A percentile compares a stretch with the other conserved stretches of the same genome.
phyloP scores from a whole-genome alignment of 2,113 vertebrate genomes.

The Noturus placidus region DNA sequence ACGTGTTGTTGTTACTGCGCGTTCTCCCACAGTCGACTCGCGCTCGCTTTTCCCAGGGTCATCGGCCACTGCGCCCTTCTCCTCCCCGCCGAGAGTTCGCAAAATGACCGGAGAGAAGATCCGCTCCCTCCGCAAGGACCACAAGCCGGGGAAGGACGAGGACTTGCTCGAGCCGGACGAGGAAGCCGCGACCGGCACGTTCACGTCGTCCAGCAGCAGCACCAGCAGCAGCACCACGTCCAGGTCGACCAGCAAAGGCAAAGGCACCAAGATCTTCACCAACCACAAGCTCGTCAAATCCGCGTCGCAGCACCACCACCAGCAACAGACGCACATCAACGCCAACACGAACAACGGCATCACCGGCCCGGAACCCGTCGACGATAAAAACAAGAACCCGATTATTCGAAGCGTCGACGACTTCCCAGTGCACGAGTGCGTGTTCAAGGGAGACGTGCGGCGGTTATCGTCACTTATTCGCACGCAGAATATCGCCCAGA shows the following conservation, averaged over 20 bases:
- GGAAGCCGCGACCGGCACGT: conserved; percentile 84
- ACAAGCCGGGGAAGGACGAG: conserved; percentile 86
- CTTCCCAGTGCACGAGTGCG: conserved; percentile 95
- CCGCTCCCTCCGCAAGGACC: conserved; percentile 89
- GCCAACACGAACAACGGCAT: conserved; percentile 68
- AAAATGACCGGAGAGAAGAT: conserved; percentile 96
- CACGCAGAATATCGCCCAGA: conserved; percentile 93
- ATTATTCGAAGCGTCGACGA: conserved; percentile 68
- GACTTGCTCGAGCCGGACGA: conserved; percentile 87
- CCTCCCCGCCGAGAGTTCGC: conserved; percentile 52
- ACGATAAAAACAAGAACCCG: conserved; percentile 76
- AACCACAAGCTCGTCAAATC: conserved; percentile 80
- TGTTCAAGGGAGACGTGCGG: conserved; percentile 92
- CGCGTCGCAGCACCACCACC: conserved; percentile 64
- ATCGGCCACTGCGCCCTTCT: conserved; percentile 67
- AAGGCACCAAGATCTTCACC: conserved; percentile 78
- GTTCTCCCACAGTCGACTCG: conserved; percentile 57
- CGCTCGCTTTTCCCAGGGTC: conserved; percentile 65
- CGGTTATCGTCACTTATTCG: conserved; percentile 92
- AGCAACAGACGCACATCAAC: conserved; percentile 70
- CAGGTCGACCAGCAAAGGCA: conserved; percentile 71
- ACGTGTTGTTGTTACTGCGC: conserved; percentile 29
- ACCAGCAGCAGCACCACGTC: no score
- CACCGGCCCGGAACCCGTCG: conserved; percentile 64
- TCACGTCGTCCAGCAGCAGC: conserved; percentile 64